Percentiles rank a stretch among this genome's conserved stretches.
phyloP scores from a whole-genome alignment of 2,888 invertebrate species.

The Cancer borealis region DNA sequence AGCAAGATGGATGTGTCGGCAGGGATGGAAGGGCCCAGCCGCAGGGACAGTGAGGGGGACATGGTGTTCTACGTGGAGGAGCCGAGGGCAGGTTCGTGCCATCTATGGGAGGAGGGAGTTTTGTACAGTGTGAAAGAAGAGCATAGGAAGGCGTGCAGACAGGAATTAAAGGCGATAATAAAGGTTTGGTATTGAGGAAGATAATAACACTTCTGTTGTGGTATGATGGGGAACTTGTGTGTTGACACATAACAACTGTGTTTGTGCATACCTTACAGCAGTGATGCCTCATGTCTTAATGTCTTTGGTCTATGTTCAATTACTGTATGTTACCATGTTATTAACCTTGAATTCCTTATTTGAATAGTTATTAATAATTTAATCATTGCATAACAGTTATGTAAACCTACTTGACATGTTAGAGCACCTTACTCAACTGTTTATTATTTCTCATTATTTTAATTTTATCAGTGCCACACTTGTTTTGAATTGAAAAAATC shows the following conservation, averaged over 20 bases:
- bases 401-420: conserved; percentile 54
- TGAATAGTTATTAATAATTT: conserved; percentile 18
- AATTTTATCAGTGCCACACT: conserved; percentile 27
- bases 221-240: conserved; percentile 45
- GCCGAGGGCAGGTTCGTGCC: conserved; percentile 80
- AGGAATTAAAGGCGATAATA: conserved; percentile 12
- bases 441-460: conserved; percentile 62
- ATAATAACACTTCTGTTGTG: not conserved
- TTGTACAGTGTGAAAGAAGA: not conserved
- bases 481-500: not conserved
- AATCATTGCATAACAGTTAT: conserved; percentile 48
- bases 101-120: not conserved
- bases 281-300: conserved; percentile 70
- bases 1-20: conserved; percentile 84
- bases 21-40: conserved; percentile 77
- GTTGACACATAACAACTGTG: conserved; percentile 59
- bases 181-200: not conserved
- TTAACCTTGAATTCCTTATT: conserved; percentile 46
- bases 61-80: conserved; percentile 82
- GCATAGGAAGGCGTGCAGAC: not conserved
- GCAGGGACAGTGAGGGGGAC: conserved; percentile 84
- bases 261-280: conserved; percentile 67
- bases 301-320: conserved; percentile 64
- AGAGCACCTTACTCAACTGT: conserved; percentile 60
- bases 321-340: conserved; percentile 58